Conservation (phyloP, 2,113 vertebrate genomes). For the Neopipo cinnamomea region DNA sequence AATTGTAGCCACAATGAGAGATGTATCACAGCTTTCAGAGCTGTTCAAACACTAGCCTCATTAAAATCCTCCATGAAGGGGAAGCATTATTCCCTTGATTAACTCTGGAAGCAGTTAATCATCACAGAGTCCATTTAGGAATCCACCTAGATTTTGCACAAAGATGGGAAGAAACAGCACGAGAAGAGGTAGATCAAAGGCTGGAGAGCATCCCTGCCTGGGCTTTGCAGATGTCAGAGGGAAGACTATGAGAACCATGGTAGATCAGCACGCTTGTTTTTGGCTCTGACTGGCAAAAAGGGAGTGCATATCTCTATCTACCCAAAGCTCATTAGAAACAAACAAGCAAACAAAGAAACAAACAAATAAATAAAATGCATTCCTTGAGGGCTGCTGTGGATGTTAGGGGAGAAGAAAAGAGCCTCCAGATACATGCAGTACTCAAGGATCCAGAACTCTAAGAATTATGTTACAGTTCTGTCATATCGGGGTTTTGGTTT, state of each 20-base stretch:
- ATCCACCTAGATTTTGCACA: neutral
- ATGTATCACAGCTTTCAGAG: neutral
- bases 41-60: neutral
- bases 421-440: neutral
- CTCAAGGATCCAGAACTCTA: neutral
- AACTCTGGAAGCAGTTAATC: neutral
- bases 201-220: neutral
- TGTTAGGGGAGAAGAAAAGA: neutral
- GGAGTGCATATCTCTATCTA: neutral
- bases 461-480: neutral
- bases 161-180: neutral
- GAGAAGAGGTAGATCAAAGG: neutral
- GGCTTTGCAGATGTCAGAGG: neutral
- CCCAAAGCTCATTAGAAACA: neutral
- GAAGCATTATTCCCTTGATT: neutral
- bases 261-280: neutral
- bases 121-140: neutral
- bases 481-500: neutral
- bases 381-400: neutral
- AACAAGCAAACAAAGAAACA: neutral
- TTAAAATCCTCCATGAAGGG: neutral
- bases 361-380: neutral
- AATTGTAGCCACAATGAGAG: neutral
- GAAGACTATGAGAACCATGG: neutral
- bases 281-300: neutral